Conservation (phyloP, 2,888 invertebrate species). For the Tetranychus piercei region DNA sequence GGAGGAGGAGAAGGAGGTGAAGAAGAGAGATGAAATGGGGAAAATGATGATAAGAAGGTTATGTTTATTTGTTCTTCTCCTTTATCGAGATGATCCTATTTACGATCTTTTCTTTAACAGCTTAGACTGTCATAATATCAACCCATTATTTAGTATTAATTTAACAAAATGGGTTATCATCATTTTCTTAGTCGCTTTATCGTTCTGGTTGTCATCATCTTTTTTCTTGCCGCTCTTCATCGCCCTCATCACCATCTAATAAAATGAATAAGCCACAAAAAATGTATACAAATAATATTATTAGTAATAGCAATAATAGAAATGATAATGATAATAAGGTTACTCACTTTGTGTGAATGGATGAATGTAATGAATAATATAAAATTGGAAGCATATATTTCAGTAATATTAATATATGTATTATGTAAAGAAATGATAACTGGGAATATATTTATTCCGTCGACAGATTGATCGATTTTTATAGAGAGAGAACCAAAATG, state of each 20-base stretch:
- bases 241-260: not conserved
- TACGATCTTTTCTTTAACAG: not conserved
- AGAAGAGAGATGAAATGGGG: not conserved
- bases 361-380: not conserved
- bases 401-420: too few relatives aligned
- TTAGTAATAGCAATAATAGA: not conserved
- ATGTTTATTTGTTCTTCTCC: not conserved
- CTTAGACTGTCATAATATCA: not conserved
- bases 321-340: not conserved
- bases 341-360: constrained; percentile 1
- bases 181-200: not conserved
- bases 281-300: not conserved
- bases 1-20: not conserved
- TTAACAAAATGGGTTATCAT: constrained; percentile 1
- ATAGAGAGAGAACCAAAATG: not conserved
- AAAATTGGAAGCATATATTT: not conserved
- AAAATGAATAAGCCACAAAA: not conserved
- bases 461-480: constrained; percentile 1
- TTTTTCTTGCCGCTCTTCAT: not conserved
- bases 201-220: not conserved
- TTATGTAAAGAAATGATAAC: not conserved
- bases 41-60: not conserved
- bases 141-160: constrained; percentile 1
- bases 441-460: not conserved
- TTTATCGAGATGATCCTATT: not conserved